Conservation (phyloP, 2,888 invertebrate genomes). For the Pollenia amentaria region DNA sequence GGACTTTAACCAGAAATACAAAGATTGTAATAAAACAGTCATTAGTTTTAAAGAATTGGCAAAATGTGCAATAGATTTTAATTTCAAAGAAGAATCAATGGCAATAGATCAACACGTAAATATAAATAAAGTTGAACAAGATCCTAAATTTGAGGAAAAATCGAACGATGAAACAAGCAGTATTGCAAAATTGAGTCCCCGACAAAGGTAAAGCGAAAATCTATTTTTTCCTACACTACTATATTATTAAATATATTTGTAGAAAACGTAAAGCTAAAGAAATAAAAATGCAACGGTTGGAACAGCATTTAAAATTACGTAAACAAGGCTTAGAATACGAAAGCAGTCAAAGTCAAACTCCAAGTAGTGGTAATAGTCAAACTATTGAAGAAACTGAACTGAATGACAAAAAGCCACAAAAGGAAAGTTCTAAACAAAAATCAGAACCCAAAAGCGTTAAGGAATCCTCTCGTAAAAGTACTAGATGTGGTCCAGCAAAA, state of each 20-base stretch:
- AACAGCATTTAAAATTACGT: slow-evolving; percentile 74
- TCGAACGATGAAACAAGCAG: not conserved
- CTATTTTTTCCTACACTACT: not conserved
- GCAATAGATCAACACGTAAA: not conserved
- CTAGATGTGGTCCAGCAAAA: not conserved
- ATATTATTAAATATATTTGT: not conserved
- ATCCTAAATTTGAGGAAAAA: not conserved
- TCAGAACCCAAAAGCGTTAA: not conserved
- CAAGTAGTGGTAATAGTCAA: slow-evolving; percentile 49
- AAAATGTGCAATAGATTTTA: slow-evolving; percentile 62
- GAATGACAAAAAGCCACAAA: not conserved
- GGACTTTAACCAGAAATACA: slow-evolving; percentile 72
- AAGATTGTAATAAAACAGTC: slow-evolving; percentile 52
- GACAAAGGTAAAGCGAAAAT: slow-evolving; percentile 69
- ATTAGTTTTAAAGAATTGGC: slow-evolving; percentile 68
- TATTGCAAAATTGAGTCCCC: slow-evolving; percentile 65
- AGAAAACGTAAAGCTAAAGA: slow-evolving; percentile 80
- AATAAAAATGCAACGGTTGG: slow-evolving; percentile 75
- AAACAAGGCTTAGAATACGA: slow-evolving; percentile 77
- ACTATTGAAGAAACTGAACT: slow-evolving; percentile 20
- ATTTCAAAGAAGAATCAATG: not conserved
- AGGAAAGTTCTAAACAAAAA: not conserved
- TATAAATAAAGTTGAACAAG: not conserved
- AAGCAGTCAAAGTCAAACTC: slow-evolving; percentile 79
- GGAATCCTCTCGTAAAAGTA: not conserved